Percentiles rank a stretch among this genome's conserved stretches.
These are phyloP conservation scores for Athrips mouffetella DNA, from an alignment of 2,888 invertebrate genomes.

Conservation along the genomic window DNA sequence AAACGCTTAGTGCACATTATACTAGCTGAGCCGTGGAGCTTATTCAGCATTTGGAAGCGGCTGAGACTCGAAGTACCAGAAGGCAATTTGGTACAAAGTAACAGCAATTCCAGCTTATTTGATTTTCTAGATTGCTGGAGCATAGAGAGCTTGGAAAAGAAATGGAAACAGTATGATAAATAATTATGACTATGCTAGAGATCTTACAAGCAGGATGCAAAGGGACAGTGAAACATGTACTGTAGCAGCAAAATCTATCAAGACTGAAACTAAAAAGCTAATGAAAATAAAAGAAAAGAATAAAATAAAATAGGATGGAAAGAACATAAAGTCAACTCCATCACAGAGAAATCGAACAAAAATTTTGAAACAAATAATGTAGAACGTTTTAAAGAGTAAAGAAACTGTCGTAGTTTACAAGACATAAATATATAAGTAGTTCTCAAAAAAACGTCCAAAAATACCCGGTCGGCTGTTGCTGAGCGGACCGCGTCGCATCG, in stretches of 20 bases:
- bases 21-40: constrained; percentile 10
- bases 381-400: constrained; percentile 3
- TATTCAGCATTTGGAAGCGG: constrained; percentile 9
- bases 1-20: constrained; percentile 16
- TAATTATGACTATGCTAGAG: too few species aligned
- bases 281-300: background rate
- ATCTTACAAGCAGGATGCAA: too few species aligned
- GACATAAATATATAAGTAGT: constrained; percentile 18
- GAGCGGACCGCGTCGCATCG: constrained; percentile 68
- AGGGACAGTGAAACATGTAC: background rate
- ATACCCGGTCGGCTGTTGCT: constrained; percentile 70
- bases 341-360: background rate
- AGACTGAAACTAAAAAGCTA: background rate
- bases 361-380: background rate
- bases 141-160: background rate
- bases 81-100: constrained; percentile 5
- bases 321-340: background rate
- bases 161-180: background rate
- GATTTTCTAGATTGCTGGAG: background rate
- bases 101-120: constrained; percentile 2
- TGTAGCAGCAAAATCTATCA: background rate
- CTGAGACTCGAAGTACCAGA: constrained; percentile 2
- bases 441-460: constrained; percentile 49
- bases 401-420: constrained; percentile 3
- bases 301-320: background rate